Evolutionary conservation across 2,113 vertebrate genomes (phyloP), one percentile per base, ranked within the genome.

Genomic region (Cottus gobio): DNA sequence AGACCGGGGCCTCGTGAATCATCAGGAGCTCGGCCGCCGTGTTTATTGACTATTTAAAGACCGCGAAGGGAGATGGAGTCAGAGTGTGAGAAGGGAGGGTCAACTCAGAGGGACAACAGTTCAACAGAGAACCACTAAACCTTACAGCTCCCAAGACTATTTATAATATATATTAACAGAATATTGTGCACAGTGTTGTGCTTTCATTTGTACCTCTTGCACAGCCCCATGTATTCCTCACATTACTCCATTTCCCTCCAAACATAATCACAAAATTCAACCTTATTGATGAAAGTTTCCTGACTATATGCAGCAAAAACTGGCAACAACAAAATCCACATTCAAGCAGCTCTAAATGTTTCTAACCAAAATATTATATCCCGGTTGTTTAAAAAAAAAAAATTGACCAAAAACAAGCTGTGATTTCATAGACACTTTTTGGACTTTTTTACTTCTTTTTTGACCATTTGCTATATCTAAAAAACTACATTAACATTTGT

Each of bases 1-100:
- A 71, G 37, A 42, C 37, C 46, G 1, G 62, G 22, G 57, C 39
- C 54, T 13, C 16, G 20, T 79, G 31, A 76, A 66, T 68, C 57
- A 66, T 60, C 26, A 39, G 39, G 66, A 44, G 28, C 64, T 63
- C n/a, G 0, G 54, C 30, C 57, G 30, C 22, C 28, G 4, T 39
- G 42, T 54, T 26, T 18, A 75, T 6, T 15, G 65, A 30, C 3
- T 69, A 12, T 67, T 71, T 46, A 71, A 56, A 66, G 54, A 36
- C 22, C 9, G 48, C 1, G 22, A 57, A 24, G n/a, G 64, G 34
- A 70, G 31, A 16, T 34, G 1, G 30, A 69, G 39, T 42, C 3
- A 22, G 37, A 42, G 12, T 26, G 5, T 1, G 18, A 0, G 52
- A 60, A n/a, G 9, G 26, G 30, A 20, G 4, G 52, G 71, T 30